Conservation (phyloP, 1,140 invertebrate species). For the honey bee (Apis mellifera) region Amel_HAv3.1 CM009932.2:4763501-4764000, state of each 20-base stretch:
- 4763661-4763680: slow-evolving; percentile 39
- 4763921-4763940: too few relatives aligned
- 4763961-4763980: too few relatives aligned
- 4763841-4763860: neutral
- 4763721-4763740: neutral
- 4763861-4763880: neutral
- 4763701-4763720: neutral
- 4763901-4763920: neutral
- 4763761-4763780: slow-evolving; percentile 29
- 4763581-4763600: slow-evolving; percentile 74
- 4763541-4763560: slow-evolving; percentile 48
- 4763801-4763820: neutral
- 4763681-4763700: slow-evolving; percentile 16
- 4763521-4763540: slow-evolving; percentile 36
- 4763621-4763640: slow-evolving; percentile 70
- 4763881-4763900: neutral
- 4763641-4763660: slow-evolving; percentile 70
- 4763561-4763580: slow-evolving; percentile 72
- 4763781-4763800: slow-evolving; percentile 1
- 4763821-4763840: too few relatives aligned
- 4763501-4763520: slow-evolving; percentile 26
- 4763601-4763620: slow-evolving; percentile 72
- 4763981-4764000: too few relatives aligned
- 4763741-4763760: neutral
- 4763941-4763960: neutral